Conservation (phyloP, 1,140 invertebrate species). For the Drosophila ambigua region DNA sequence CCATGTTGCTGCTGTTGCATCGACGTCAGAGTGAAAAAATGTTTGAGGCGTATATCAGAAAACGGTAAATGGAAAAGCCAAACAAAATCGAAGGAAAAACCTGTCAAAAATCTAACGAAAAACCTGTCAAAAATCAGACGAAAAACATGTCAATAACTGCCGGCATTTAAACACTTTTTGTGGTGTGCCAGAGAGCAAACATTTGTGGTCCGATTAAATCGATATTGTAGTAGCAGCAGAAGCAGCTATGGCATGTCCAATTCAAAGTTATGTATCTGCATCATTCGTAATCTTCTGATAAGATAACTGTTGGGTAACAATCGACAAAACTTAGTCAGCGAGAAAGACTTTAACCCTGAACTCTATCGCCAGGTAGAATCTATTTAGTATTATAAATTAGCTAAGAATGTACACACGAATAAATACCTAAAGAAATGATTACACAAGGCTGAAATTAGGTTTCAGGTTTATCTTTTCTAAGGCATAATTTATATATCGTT, state of each 20-base stretch:
- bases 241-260: slow-evolving; percentile 22
- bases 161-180: neutral
- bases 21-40: slow-evolving; percentile 67
- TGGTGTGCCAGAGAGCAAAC: slow-evolving; percentile 15
- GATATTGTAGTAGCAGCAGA: slow-evolving; percentile 4
- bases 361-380: neutral
- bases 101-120: slow-evolving; percentile 6
- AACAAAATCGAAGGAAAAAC: slow-evolving; percentile 11
- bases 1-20: slow-evolving; percentile 67
- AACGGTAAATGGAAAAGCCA: slow-evolving; percentile 59
- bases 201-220: slow-evolving; percentile 38
- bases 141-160: slow-evolving; percentile 21
- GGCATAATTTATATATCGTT: too few relatives aligned
- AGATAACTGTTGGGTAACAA: slow-evolving; percentile 15
- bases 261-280: slow-evolving; percentile 38
- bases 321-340: slow-evolving; percentile 4
- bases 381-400: neutral
- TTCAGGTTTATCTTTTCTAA: too few relatives aligned
- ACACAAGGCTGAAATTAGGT: too few relatives aligned
- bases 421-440: too few relatives aligned
- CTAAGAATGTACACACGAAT: too few relatives aligned
- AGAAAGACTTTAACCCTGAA: slow-evolving; percentile 9
- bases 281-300: slow-evolving; percentile 38
- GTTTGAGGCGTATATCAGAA: slow-evolving; percentile 78
- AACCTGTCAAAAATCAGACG: slow-evolving; percentile 35